Evolutionary conservation across 1,140 invertebrate species (phyloP), one percentile per base, ranked within the genome.

Genomic region (Bombyx mori): DNA sequence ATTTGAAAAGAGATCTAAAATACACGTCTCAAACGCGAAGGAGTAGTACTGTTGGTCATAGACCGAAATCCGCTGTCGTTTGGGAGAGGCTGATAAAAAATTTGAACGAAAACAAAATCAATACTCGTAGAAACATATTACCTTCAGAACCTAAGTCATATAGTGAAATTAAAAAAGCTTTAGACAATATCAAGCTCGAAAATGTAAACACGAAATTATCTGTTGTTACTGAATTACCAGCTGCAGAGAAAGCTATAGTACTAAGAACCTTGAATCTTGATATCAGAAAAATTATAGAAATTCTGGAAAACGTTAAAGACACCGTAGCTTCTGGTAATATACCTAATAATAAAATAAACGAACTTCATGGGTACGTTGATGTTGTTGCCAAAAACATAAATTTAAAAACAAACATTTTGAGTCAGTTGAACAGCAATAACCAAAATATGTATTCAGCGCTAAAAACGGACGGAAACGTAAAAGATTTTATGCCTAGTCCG

Each of bases 31-130:
- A 53, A 8, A 63, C 61, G 9, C 65, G 81, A 46, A 74, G 78
- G 67, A 72, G 12, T 57, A 66, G 64, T 56, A 22, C 42, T 26
- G 35, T 56, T 45, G 57, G n/a, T 48, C 26, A 48, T 52, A 68
- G 65, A 26, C 68, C 81, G 1, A 74, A 77, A 50, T 82, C 81
- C 12, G 74, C 72, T 42, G 62, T 71, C 48, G 65, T 84, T 18
- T 84, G 76, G 75, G 77, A 82, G 50, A 65, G 81, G 54, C 52
- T 78, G 6, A 62, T 84, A 46, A 78, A 76, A 62, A 79, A 73
- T 58, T 60, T 81, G 9, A 63, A 72, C 46, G 46, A 65, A 12
- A 35, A 62, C 18, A 71, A 62, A 44, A 8, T 53, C 51, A 66
- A 53, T 7, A 65, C 62, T 45, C 73, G 80, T 3, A 70, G 79